A percentile compares a stretch with the other conserved stretches of the same genome.
phyloP scores from a whole-genome alignment of 2,888 invertebrate genomes.

The Aethes cnicana region DNA sequence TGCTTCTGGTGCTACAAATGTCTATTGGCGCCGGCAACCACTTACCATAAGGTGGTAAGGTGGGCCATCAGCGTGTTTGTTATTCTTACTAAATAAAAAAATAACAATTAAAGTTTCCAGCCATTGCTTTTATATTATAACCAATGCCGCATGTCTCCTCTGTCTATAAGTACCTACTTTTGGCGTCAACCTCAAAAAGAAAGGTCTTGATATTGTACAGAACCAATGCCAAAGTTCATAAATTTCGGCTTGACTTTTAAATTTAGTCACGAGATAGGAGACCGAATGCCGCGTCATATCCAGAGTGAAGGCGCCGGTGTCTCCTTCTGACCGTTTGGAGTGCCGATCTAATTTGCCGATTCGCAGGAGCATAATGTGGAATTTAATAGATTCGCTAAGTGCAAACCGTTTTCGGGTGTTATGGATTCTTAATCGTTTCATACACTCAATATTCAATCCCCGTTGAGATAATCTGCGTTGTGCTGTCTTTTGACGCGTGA shows the following conservation, averaged over 20 bases:
- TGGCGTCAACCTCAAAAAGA: too few species aligned
- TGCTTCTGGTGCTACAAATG: too few species aligned
- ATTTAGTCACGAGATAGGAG: slow-evolving; percentile 62
- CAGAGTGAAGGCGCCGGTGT: slow-evolving; percentile 66
- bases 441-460: slow-evolving; percentile 11
- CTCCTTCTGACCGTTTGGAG: slow-evolving; percentile 79
- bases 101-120: too few species aligned
- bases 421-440: slow-evolving; percentile 17
- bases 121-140: too few species aligned
- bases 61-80: too few species aligned
- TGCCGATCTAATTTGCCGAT: slow-evolving; percentile 78
- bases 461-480: background rate
- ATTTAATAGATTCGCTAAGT: slow-evolving; percentile 65
- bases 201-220: too few species aligned
- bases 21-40: too few species aligned
- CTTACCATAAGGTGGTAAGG: too few species aligned
- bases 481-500: background rate
- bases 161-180: too few species aligned
- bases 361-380: slow-evolving; percentile 72
- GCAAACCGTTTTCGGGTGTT: slow-evolving; percentile 29
- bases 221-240: slow-evolving; percentile 42
- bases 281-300: slow-evolving; percentile 55
- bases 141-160: too few species aligned
- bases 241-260: slow-evolving; percentile 56
- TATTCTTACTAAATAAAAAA: too few species aligned